These are phyloP conservation scores for Amiota mariae DNA, from an alignment of 2,888 invertebrate genomes.

Conservation along the genomic window DNA sequence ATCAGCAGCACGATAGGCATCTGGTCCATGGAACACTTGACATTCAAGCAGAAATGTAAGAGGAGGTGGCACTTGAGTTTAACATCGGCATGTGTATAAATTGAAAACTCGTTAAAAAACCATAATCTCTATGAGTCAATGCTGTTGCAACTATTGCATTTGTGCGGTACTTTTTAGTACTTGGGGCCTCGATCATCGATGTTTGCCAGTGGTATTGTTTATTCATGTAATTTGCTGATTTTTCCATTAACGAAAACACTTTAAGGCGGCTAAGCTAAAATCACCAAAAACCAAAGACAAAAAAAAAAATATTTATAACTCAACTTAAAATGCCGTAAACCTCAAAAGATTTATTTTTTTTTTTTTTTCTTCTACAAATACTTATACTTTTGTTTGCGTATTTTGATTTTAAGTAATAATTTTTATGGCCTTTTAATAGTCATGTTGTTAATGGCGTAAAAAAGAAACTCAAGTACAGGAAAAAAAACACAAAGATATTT, in stretches of 20 bases:
- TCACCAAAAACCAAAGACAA: background rate
- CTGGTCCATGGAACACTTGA: constrained; percentile 50
- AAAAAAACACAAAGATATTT: constrained; percentile 35
- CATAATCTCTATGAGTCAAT: constrained; percentile 66
- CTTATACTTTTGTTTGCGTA: constrained; percentile 38
- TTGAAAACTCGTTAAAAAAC: constrained; percentile 74
- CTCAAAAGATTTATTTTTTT: constrained; percentile 26
- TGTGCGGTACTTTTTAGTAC: constrained; percentile 33
- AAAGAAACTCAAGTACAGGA: constrained; percentile 28
- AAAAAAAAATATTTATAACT: background rate
- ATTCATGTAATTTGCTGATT: constrained; percentile 28
- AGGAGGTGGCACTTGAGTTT: constrained; percentile 55
- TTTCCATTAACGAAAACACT: constrained; percentile 39
- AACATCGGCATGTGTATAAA: constrained; percentile 59
- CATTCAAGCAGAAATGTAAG: constrained; percentile 55
- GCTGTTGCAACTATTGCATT: constrained; percentile 41
- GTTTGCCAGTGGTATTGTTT: constrained; percentile 40
- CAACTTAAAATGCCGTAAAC: constrained; percentile 13
- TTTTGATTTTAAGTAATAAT: constrained; percentile 61
- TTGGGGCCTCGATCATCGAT: constrained; percentile 23
- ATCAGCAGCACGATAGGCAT: constrained; percentile 8
- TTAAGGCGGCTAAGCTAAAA: constrained; percentile 1
- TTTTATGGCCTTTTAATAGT: constrained; percentile 67
- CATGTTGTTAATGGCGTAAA: constrained; percentile 30
- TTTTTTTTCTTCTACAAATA: constrained; percentile 45